A percentile compares a stretch with the other conserved stretches of the same genome.
Conservation (phyloP, 2,888 invertebrate species). For the Ennomos quercinarius region DNA sequence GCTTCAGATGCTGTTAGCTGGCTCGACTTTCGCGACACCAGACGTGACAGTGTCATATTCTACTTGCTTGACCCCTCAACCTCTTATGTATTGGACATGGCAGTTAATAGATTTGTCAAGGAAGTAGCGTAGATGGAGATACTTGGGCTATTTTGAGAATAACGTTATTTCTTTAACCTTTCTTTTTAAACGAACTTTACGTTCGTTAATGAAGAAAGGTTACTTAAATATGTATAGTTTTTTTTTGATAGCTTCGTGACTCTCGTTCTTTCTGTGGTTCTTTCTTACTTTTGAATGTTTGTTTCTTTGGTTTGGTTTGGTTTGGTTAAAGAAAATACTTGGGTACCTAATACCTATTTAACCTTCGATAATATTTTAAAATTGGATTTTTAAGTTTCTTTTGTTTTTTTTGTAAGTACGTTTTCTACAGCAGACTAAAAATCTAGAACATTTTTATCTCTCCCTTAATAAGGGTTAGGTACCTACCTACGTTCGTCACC, state of each 20-base stretch:
- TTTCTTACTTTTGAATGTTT: no score
- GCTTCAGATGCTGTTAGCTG: slow-evolving; percentile 51
- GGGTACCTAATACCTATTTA: no score
- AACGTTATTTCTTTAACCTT: not conserved
- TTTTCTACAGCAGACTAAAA: no score
- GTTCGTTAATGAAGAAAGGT: not conserved
- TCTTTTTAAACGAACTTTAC: no score
- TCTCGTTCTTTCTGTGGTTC: no score
- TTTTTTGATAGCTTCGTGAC: not conserved
- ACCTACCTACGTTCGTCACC: slow-evolving; percentile 21
- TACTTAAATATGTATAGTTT: not conserved
- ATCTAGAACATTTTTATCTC: no score
- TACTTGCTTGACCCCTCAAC: slow-evolving; percentile 30
- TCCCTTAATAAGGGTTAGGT: no score
- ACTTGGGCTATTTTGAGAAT: slow-evolving; percentile 20
- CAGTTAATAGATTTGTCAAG: slow-evolving; percentile 29
- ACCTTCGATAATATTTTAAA: no score
- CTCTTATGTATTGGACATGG: slow-evolving; percentile 38
- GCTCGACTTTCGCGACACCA: slow-evolving; percentile 51
- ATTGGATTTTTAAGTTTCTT: no score
- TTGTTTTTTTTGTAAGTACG: no score
- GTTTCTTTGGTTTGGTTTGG: no score
- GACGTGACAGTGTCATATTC: slow-evolving; percentile 46
- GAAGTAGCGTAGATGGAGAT: slow-evolving; percentile 19
- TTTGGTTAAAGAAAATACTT: no score